These are phyloP conservation scores for Ctenopoma kingsleyae DNA, from an alignment of 2,797 vertebrate species.

Conservation along the genomic window DNA sequence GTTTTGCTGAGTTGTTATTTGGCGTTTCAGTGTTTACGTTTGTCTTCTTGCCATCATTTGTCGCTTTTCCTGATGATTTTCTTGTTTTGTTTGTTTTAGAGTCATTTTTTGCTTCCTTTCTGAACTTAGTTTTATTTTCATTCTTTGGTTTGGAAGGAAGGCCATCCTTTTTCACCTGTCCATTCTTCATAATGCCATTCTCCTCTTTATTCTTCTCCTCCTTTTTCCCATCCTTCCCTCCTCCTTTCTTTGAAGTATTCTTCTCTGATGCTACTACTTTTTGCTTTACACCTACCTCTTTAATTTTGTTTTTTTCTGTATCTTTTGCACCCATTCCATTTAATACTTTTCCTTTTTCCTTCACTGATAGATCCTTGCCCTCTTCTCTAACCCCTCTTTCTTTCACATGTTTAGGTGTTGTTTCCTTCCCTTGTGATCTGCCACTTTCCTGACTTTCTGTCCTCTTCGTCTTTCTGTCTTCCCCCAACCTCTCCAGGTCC, in stretches of 20 bases:
- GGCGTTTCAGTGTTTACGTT: conserved; percentile 35
- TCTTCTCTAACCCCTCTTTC: conserved; percentile 68
- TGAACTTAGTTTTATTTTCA: conserved; percentile 79
- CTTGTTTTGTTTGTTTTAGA: conserved; percentile 76
- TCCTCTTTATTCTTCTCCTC: conserved; percentile 82
- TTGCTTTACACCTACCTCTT: conserved; percentile 62
- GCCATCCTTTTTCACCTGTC: conserved; percentile 72
- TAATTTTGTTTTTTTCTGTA: conserved; percentile 67
- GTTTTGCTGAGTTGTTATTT: conserved; percentile 69
- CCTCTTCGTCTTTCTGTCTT: conserved; percentile 76
- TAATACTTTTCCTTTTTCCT: conserved; percentile 73
- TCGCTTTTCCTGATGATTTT: conserved; percentile 69
- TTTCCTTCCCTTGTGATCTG: conserved; percentile 80
- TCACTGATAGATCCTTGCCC: conserved; percentile 65
- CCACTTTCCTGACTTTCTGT: conserved; percentile 90
- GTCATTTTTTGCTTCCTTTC: conserved; percentile 85
- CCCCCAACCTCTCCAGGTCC: conserved; percentile 76
- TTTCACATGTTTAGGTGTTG: conserved; percentile 63
- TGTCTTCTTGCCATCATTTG: conserved; percentile 67
- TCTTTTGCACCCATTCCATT: conserved; percentile 64
- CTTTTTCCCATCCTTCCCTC: conserved; percentile 72
- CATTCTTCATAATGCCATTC: conserved; percentile 62
- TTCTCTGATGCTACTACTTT: conserved; percentile 62
- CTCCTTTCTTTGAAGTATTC: conserved; percentile 78
- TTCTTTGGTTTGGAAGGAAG: conserved; percentile 78